These are phyloP conservation scores for Chamaea fasciata DNA, from an alignment of 2,113 vertebrate species.

Conservation along the genomic window DNA sequence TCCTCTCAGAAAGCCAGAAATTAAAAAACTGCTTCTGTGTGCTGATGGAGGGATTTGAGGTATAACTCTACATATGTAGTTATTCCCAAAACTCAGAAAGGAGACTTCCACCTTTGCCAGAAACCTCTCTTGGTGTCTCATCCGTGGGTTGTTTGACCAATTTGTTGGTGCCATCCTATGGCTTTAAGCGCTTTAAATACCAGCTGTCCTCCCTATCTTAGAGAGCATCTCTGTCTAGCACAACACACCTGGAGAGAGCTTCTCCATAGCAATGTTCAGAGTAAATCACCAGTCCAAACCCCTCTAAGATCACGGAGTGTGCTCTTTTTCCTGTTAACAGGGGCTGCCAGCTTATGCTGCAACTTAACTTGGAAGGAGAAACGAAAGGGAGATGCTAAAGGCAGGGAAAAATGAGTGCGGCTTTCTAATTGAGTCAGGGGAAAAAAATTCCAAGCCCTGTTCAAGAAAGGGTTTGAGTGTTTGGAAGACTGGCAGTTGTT, in stretches of 20 bases:
- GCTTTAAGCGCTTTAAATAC: background rate
- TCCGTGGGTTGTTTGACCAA: background rate
- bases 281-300: background rate
- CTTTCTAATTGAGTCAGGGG: background rate
- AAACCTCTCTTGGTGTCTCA: background rate
- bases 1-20: background rate
- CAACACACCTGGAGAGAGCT: background rate
- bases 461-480: background rate
- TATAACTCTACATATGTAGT: background rate
- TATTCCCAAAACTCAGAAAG: background rate
- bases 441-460: background rate
- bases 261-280: background rate
- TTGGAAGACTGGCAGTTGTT: background rate
- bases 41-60: background rate
- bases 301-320: background rate
- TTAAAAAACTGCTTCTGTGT: background rate
- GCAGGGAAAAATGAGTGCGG: background rate
- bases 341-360: background rate
- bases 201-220: background rate
- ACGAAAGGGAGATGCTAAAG: background rate
- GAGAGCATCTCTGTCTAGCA: background rate
- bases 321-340: background rate
- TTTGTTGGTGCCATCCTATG: background rate
- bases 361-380: conserved; percentile 26
- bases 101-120: background rate